A percentile compares a stretch with the other conserved stretches of the same genome.
Evolutionary conservation across 2,888 invertebrate species (phyloP).

Genomic region (Auanema sp.): DNA sequence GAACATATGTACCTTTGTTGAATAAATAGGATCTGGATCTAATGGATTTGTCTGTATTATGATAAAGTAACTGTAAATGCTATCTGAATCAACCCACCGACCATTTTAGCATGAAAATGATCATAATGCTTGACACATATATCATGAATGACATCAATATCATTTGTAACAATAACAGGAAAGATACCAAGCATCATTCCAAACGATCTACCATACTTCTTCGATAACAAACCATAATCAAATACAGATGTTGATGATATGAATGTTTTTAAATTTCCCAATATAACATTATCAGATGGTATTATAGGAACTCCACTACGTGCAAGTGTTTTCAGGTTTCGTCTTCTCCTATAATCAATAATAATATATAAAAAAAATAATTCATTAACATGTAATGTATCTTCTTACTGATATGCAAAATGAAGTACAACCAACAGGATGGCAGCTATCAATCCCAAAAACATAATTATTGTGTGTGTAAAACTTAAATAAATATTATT

Average conservation of each 20-base stretch:
- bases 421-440: no score
- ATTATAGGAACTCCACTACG: no score
- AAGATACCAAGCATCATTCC: slow-evolving; percentile 31
- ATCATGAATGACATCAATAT: slow-evolving; percentile 38
- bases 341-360: no score
- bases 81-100: slow-evolving; percentile 14
- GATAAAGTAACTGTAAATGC: not conserved
- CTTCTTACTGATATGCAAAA: no score
- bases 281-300: no score
- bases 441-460: no score
- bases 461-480: no score
- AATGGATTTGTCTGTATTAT: slow-evolving; percentile 18
- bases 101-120: slow-evolving; percentile 39
- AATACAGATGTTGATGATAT: slow-evolving; percentile 11
- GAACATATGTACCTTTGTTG: slow-evolving; percentile 63
- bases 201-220: slow-evolving; percentile 22
- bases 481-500: no score
- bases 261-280: slow-evolving; percentile 13
- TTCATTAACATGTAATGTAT: no score
- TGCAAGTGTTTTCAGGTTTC: no score
- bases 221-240: slow-evolving; percentile 12
- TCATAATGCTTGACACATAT: slow-evolving; percentile 34
- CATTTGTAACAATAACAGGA: slow-evolving; percentile 33
- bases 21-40: slow-evolving; percentile 20
- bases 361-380: no score